phyloP scores from a whole-genome alignment of 1,140 invertebrate genomes.

The Hermetia illucens region DNA sequence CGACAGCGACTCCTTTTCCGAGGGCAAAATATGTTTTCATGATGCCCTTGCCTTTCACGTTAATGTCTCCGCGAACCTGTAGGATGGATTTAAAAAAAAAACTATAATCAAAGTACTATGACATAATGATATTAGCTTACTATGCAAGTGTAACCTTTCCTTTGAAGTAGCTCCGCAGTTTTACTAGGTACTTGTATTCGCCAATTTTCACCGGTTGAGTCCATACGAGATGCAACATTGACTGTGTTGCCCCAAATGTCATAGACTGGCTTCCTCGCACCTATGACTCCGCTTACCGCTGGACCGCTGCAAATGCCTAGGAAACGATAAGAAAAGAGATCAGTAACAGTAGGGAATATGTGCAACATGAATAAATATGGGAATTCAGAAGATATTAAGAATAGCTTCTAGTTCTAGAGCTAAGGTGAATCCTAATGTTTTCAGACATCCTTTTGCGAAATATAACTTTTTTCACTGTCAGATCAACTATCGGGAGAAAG shows the following conservation, averaged over 20 bases:
- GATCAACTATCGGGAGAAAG: too few species aligned
- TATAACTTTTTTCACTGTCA: too few species aligned
- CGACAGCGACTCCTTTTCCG: conserved; percentile 39
- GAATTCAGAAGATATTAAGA: too few species aligned
- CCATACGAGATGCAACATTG: conserved; percentile 89
- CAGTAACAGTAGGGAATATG: too few species aligned
- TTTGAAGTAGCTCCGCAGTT: conserved; percentile 45
- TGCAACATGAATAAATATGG: too few species aligned
- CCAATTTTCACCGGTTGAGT: conserved; percentile 75
- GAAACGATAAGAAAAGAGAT: conserved; percentile 14
- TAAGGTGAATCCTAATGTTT: too few species aligned
- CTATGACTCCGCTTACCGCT: conserved; percentile 92
- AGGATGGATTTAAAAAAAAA: conserved; percentile 59
- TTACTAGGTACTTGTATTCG: conserved; percentile 77
- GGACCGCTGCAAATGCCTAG: conserved; percentile 82
- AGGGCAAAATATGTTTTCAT: conserved; percentile 90
- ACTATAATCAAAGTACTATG: conserved; percentile 20
- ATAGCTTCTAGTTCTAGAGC: too few species aligned
- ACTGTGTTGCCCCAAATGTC: conserved; percentile 97
- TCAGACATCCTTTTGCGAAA: too few species aligned
- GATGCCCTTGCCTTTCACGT: conserved; percentile 87
- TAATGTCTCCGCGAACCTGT: conserved; percentile 62
- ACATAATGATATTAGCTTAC: too few species aligned
- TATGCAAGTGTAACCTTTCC: conserved; percentile 26
- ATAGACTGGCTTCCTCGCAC: conserved; percentile 92